Evolutionary conservation across 2,888 invertebrate species (phyloP), one percentile per base, ranked within the genome.

Genomic region (Meiosimyza decipiens): DNA sequence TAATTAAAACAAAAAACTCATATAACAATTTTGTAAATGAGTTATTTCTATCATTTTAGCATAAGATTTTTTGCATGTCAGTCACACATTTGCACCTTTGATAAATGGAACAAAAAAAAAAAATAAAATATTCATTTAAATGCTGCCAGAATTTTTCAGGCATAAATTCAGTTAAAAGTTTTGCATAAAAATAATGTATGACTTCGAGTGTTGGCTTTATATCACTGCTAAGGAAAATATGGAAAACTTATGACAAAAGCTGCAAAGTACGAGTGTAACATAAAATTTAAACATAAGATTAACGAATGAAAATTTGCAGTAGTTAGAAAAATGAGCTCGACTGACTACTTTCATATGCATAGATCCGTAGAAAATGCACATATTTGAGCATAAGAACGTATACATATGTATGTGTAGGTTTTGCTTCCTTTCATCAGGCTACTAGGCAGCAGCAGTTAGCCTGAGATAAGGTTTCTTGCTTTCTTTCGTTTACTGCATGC

Each of bases 91-190:
- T 40, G n/a, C 68, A 59, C n/a, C 68, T 69, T 16, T 60, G 49
- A 59, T 49, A 51, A 22, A 40, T 9, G 40, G 9, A 40, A 2
- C 40, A 3, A 40, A 9, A 40, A 40, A 40, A 40, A 40, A 40
- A 22, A 40, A 9, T 9, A n/a, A 55, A 40, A 11, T 1, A 69
- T 60, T 51, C 50, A 59, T 69, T 57, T 68, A 68, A 59, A 59
- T 49, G 59, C 50, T 18, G 47, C 49, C 40, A 15, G 54, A 33
- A 18, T 16, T 54, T 33, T 11, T 50, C 47, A 67, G 13, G 67
- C 67, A 67, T 67, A 49, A 67, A 67, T 57, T 67, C 47, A 47
- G 18, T 59, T 50, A 40, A 59, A 60, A 49, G 33, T 69, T 69
- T 52, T 59, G 59, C 59, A 69, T 57, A 28, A 7, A 68, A 22